A percentile compares a stretch with the other conserved stretches of the same genome.
phyloP scores from a whole-genome alignment of 2,797 vertebrate species.

The Poeciliopsis paucimaculata region DNA sequence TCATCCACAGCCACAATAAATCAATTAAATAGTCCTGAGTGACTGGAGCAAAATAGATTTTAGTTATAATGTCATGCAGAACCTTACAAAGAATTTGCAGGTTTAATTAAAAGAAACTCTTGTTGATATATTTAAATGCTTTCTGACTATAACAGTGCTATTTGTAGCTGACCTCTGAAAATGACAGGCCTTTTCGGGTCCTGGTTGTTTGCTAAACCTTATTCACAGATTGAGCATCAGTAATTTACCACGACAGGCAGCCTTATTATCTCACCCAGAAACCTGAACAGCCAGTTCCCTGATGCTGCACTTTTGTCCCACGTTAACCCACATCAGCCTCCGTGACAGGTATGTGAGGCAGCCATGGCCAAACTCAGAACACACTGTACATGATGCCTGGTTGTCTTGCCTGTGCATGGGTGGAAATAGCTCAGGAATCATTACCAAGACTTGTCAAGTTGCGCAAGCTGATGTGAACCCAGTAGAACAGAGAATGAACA shows the following conservation, averaged over 20 bases:
- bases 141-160: not conserved
- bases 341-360: constrained; percentile 49
- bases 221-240: constrained; percentile 44
- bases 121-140: not conserved
- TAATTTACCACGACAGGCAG: constrained; percentile 58
- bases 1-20: constrained; percentile 7
- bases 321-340: constrained; percentile 55
- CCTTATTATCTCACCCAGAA: constrained; percentile 54
- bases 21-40: constrained; percentile 39
- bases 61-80: not conserved
- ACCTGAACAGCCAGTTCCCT: constrained; percentile 47
- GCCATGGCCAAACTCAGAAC: constrained; percentile 46
- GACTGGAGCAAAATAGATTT: constrained; percentile 20
- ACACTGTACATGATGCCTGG: constrained; percentile 13
- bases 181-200: not conserved
- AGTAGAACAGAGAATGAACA: constrained; percentile 7
- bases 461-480: constrained; percentile 9
- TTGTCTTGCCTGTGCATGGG: constrained; percentile 9
- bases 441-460: constrained; percentile 9
- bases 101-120: not conserved
- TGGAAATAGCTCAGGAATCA: constrained; percentile 24
- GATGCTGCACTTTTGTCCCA: constrained; percentile 52
- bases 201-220: constrained; percentile 17
- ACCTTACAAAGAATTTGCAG: not conserved
- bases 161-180: not conserved